Evolutionary conservation across 1,140 invertebrate species (phyloP), one percentile per base, ranked within the genome.

Genomic region (Colletes latitarsis): DNA sequence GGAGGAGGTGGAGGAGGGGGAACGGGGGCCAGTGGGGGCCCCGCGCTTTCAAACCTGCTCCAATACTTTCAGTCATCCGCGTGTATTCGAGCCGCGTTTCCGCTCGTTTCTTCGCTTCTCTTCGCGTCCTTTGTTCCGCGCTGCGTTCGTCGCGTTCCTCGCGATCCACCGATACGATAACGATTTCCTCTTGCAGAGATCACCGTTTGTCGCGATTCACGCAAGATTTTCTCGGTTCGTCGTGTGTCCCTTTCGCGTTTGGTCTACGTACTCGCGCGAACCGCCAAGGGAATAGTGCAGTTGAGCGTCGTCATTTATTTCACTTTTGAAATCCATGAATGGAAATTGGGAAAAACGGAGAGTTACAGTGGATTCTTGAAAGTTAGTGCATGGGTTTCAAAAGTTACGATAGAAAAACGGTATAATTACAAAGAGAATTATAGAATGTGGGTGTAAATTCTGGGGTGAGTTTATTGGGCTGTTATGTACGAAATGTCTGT

Each of bases 11-110:
- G 73, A 39, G 62, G 82, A 43, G 55, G 73, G 77, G 52, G 67
- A 77, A 81, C 58, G 58, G 68, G 77, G 85, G 15, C 83, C 87
- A 73, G 63, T 81, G 78, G 81, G 86, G 86, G 73, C 86, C 86
- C 75, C 43, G 58, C 19, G 83, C 70, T 85, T 82, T 81, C 63
- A 77, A 85, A 84, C 80, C 62, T 84, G 79, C 80, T 82, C 82
- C 76, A 82, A 72, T 78, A 81, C 70, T 81, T 80, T 84, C 82
- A 88, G 86, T 88, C 81, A 71, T 62, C 82, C 75, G 68, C 58
- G 82, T 57, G 79, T 88, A 82, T 87, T 87, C 86, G 85, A 58
- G 39, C 73, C 21, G 77, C 64, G 85, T 86, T 87, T 87, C 77
- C 67, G 70, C 49, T 73, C 74, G 60, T 77, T 79, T 68, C 77